A percentile compares a stretch with the other conserved stretches of the same genome.
Evolutionary conservation across 1,140 invertebrate genomes (phyloP).

Genomic region (Leptinotarsa defecta): DNA sequence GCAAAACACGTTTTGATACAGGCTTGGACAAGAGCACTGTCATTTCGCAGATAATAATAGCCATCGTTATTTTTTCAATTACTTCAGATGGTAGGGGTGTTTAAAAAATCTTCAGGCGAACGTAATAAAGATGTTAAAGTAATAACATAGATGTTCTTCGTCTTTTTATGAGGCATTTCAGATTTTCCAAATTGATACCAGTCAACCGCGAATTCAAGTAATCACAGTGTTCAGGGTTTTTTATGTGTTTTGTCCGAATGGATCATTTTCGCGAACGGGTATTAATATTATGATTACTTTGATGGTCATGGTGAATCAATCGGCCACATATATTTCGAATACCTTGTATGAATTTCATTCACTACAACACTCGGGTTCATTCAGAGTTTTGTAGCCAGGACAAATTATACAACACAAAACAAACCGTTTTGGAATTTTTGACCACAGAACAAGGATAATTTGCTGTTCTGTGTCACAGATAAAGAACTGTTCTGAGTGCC

Average conservation of each 20-base stretch:
- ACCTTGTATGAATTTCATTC: too few relatives aligned
- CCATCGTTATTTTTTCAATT: slow-evolving; percentile 25
- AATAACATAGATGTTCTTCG: background rate
- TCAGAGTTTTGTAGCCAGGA: too few relatives aligned
- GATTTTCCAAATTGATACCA: slow-evolving; percentile 22
- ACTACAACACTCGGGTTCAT: too few relatives aligned
- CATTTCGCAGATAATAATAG: slow-evolving; percentile 17
- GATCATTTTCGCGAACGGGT: background rate
- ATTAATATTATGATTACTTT: background rate
- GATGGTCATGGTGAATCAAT: background rate
- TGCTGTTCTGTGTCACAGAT: too few relatives aligned
- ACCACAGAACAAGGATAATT: too few relatives aligned
- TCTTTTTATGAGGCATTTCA: slow-evolving; percentile 13
- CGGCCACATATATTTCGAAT: background rate
- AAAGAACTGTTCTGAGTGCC: too few relatives aligned
- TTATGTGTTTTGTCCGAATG: slow-evolving; percentile 6
- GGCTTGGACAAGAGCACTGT: slow-evolving; percentile 5
- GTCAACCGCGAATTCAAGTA: slow-evolving; percentile 4
- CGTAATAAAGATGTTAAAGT: slow-evolving; percentile 23
- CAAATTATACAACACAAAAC: too few relatives aligned
- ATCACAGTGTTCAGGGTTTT: slow-evolving; percentile 14
- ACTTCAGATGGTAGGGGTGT: slow-evolving; percentile 25
- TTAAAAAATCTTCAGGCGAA: background rate
- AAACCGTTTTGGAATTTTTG: too few relatives aligned
- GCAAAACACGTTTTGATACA: background rate